These are phyloP conservation scores for Cotesia chilonis DNA, from an alignment of 1,140 invertebrate species.

Conservation along the genomic window DNA sequence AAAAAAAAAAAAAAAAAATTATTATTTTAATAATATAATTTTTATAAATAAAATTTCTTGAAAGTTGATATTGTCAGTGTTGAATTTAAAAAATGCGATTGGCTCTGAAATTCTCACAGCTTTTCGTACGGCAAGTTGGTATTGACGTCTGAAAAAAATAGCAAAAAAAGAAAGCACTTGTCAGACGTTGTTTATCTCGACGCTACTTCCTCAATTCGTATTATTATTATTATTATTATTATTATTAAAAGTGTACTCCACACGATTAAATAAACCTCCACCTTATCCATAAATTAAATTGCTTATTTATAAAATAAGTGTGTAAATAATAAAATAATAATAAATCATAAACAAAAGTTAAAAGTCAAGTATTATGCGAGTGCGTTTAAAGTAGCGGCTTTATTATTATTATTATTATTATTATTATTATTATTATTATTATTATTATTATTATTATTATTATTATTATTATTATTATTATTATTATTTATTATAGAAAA, in stretches of 20 bases:
- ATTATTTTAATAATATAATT: background rate
- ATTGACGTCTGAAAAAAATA: conserved; percentile 85
- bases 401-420: too few relatives aligned
- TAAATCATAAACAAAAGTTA: background rate
- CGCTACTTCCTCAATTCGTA: background rate
- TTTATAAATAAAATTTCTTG: conserved; percentile 41
- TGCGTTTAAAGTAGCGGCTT: too few relatives aligned
- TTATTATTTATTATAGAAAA: too few relatives aligned
- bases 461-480: too few relatives aligned
- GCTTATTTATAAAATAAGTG: background rate
- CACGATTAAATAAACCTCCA: background rate
- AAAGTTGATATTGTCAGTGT: conserved; percentile 37
- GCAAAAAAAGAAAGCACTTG: conserved; percentile 64
- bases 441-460: too few relatives aligned
- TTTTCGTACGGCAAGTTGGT: conserved; percentile 89
- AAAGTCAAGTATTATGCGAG: too few relatives aligned
- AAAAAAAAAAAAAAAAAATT: background rate
- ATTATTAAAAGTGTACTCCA: background rate
- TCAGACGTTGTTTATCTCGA: conserved; percentile 45
- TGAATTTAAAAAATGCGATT: conserved; percentile 58
- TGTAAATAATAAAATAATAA: background rate
- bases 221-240: conserved; percentile 9
- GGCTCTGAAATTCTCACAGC: conserved; percentile 71
- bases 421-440: too few relatives aligned
- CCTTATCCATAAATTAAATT: background rate